A percentile compares a stretch with the other conserved stretches of the same genome.
phyloP scores from a whole-genome alignment of 1,140 invertebrate species.

The Drosophila arizonae region DNA sequence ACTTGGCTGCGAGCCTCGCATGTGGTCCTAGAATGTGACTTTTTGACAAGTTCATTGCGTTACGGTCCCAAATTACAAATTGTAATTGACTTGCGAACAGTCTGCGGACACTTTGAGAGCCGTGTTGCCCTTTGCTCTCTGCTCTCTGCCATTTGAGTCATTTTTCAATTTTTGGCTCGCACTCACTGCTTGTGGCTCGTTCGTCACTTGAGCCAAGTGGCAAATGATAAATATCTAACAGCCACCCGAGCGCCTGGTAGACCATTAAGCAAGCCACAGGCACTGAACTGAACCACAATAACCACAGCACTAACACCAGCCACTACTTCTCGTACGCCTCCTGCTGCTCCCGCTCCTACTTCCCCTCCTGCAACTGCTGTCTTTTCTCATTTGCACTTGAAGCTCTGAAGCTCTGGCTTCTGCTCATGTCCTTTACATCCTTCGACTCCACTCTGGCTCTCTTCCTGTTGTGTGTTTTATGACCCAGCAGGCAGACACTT shows the following conservation, averaged over 20 bases:
- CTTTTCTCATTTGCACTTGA: constrained; percentile 74
- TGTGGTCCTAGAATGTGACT: constrained; percentile 26
- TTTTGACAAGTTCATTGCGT: constrained; percentile 42
- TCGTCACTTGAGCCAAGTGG: constrained; percentile 62
- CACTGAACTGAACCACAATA: constrained; percentile 24
- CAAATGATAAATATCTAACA: constrained; percentile 68
- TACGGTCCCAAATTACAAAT: constrained; percentile 31
- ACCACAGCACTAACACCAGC: constrained; percentile 5
- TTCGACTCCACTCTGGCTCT: neutral
- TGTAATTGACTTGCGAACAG: constrained; percentile 42
- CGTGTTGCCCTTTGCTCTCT: neutral
- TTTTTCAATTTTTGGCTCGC: constrained; percentile 50
- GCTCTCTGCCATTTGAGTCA: constrained; percentile 39
- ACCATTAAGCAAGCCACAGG: constrained; percentile 22
- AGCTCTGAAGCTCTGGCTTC: constrained; percentile 18
- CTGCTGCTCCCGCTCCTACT: constrained; percentile 8
- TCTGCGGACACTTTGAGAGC: constrained; percentile 1
- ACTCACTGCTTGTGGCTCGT: constrained; percentile 30
- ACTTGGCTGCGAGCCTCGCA: constrained; percentile 3
- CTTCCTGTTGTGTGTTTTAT: constrained; percentile 60
- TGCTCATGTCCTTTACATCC: constrained; percentile 12
- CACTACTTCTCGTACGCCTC: constrained; percentile 6
- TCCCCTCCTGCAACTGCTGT: constrained; percentile 33
- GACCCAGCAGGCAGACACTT: constrained; percentile 49
- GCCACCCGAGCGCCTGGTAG: constrained; percentile 7